Evolutionary conservation across 2,888 invertebrate species (phyloP), one percentile per base, ranked within the genome.

Genomic region (Cheilosia pagana): DNA sequence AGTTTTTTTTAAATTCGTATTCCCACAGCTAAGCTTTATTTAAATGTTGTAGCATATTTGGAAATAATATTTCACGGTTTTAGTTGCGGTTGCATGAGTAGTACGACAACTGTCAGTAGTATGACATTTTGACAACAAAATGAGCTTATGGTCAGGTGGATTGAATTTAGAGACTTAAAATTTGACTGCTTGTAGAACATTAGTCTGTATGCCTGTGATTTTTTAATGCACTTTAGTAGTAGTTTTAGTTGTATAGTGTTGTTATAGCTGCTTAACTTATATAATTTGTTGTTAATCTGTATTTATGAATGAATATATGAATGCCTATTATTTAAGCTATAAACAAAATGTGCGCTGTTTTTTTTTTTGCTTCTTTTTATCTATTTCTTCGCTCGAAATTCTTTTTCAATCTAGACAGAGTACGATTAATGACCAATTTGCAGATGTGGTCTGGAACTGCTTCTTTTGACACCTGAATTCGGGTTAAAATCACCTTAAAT

Each of bases 271-370:
- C 45, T 70, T 70, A 35, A 35, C 19, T 1, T 68, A 25, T 39
- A 52, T 25, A 52, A 19, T 45, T 68, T 35, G 21, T 68, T 59
- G 41, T 28, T 59, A 41, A n/a, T 45, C n/a, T 41, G 28, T 23
- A n/a, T 21, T 31, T 16, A 45, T 10, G 25, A 53, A 12, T 72
- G 59, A 67, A 76, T 52, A 65, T 45, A 74, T 12, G 6, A 48
- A 65, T 63, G 48, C 7, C 43, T 76, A 53, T 59, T 67, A 59
- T 67, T 76, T 67, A 23, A 43, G 60, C 23, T 14, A 6, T 6
- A 39, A 10, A 25, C 14, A 39, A 23, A 43, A 25, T 28, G 3
- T n/a, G 1, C 10, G 35, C 35, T 10, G 1, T 68, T 68, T 4
- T 25, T 4, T 25, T 1, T 25, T 50, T 50, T 52, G 21, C 2